phyloP scores from a whole-genome alignment of 2,113 vertebrate genomes.

The Butastur rufipennis region DNA sequence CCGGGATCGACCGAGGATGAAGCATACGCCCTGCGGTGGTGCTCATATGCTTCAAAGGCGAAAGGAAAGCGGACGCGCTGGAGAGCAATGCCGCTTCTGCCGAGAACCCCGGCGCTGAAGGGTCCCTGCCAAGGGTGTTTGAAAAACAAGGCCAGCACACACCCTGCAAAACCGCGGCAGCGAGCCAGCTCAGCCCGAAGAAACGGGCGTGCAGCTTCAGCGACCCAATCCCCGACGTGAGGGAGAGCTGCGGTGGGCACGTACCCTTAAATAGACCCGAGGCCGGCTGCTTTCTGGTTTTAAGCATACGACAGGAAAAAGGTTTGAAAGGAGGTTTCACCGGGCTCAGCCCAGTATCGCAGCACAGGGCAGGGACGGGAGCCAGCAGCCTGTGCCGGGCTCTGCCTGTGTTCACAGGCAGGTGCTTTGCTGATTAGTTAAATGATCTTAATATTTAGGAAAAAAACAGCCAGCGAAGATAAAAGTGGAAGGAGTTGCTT shows the following conservation, averaged over 20 bases:
- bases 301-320: too few species aligned
- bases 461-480: neutral
- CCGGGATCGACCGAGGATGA: accelerated
- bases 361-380: accelerated
- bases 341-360: neutral
- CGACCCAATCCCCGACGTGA: accelerated
- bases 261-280: neutral
- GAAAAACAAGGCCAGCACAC: too few species aligned
- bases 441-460: neutral
- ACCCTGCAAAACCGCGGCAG: neutral
- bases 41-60: neutral
- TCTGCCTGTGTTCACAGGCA: neutral
- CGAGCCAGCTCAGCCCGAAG: neutral
- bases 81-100: too few species aligned
- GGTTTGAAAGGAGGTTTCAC: neutral
- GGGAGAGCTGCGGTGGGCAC: accelerated
- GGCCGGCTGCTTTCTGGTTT: neutral
- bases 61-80: neutral
- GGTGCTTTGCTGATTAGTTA: neutral
- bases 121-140: neutral
- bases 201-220: accelerated
- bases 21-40: neutral
- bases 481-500: neutral
- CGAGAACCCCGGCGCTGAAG: accelerated
- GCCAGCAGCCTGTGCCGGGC: accelerated